Conservation (phyloP, 2,888 invertebrate species). For the Coelopa pilipes region DNA sequence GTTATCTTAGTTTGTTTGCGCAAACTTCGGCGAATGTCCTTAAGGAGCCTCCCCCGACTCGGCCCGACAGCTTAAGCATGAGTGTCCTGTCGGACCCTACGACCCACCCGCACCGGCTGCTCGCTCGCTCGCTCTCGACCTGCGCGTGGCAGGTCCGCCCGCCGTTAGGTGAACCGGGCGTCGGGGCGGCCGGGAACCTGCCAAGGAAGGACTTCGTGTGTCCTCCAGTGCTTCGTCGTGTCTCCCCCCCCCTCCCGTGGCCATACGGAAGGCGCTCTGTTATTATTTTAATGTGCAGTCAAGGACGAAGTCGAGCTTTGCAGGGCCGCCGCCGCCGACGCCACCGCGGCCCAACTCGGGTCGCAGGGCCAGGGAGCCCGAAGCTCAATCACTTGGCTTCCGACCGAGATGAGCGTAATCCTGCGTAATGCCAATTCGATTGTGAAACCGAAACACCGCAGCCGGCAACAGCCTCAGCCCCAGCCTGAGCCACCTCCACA, state of each 20-base stretch:
- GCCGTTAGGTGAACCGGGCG: too few relatives aligned
- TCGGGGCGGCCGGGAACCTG: too few relatives aligned
- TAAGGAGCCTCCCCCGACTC: slow-evolving; percentile 58
- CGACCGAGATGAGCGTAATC: slow-evolving; percentile 49
- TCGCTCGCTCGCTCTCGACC: too few relatives aligned
- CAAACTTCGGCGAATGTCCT: slow-evolving; percentile 61
- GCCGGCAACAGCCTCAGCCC: neutral
- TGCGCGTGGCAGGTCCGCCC: too few relatives aligned
- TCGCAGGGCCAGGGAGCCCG: neutral
- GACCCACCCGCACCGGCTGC: too few relatives aligned
- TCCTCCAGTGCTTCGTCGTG: too few relatives aligned
- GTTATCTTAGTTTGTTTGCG: slow-evolving; percentile 58
- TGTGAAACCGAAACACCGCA: slow-evolving; percentile 51
- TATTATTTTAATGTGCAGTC: neutral
- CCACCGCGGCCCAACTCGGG: too few relatives aligned
- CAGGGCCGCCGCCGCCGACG: too few relatives aligned
- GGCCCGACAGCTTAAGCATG: slow-evolving; percentile 41
- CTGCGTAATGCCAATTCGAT: slow-evolving; percentile 59
- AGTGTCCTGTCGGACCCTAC: slow-evolving; percentile 21
- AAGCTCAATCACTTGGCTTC: slow-evolving; percentile 19
- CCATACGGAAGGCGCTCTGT: neutral
- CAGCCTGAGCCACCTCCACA: too few relatives aligned
- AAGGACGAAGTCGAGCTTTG: neutral
- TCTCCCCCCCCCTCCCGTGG: neutral
- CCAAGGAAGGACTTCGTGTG: neutral